Conservation (phyloP, 2,113 vertebrate genomes). For the Leptocoma aspasia region DNA sequence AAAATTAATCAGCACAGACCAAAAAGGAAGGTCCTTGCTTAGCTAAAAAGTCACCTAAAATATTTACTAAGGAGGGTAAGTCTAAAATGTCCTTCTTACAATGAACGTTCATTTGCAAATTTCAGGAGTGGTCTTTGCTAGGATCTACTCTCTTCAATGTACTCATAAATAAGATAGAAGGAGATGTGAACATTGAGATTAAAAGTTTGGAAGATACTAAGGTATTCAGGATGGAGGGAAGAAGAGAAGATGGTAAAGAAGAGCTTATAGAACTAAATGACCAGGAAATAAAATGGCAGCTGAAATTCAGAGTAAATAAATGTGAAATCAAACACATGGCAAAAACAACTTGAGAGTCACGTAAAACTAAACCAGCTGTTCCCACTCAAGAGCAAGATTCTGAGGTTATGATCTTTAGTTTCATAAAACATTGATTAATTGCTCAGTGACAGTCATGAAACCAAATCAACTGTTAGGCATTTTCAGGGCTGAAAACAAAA, state of each 20-base stretch:
- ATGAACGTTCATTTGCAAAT: neutral
- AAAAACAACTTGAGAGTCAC: neutral
- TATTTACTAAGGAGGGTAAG: neutral
- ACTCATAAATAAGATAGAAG: neutral
- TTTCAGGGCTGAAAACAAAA: neutral
- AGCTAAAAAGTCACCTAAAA: neutral
- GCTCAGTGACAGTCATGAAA: neutral
- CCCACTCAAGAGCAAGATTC: neutral
- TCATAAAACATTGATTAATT: slow-evolving; percentile 24
- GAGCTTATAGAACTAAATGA: neutral
- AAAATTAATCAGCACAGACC: neutral
- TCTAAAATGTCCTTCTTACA: neutral
- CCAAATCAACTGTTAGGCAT: neutral
- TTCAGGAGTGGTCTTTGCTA: neutral
- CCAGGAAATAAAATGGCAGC: neutral
- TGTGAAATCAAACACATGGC: neutral
- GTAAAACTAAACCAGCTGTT: slow-evolving; percentile 24
- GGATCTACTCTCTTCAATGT: neutral
- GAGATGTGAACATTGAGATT: neutral
- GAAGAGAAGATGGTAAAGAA: neutral
- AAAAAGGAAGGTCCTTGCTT: neutral
- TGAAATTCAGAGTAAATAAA: neutral
- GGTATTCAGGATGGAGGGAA: neutral
- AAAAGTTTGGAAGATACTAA: neutral
- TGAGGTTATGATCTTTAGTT: slow-evolving; percentile 11